Evolutionary conservation across 2,888 invertebrate genomes (phyloP).

Genomic region (Sesia apiformis): DNA sequence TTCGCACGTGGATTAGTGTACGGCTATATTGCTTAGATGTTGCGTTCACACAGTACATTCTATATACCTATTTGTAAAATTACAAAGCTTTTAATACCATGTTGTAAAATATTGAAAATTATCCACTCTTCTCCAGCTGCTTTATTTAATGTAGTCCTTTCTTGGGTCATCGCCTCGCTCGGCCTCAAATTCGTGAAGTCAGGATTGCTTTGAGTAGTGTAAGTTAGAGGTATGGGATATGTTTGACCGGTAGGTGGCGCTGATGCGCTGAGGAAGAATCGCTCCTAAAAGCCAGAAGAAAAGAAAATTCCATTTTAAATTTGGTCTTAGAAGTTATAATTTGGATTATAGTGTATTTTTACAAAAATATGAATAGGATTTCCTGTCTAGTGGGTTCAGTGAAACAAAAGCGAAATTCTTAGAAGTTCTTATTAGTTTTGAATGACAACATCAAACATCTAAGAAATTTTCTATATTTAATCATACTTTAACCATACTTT

Average conservation of each 20-base stretch:
- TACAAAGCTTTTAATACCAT: constrained; percentile 51
- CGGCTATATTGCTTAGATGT: no score
- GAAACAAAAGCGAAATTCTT: no score
- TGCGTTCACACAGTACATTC: no score
- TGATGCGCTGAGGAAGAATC: constrained; percentile 66
- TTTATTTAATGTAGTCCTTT: constrained; percentile 33
- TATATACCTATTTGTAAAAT: no score
- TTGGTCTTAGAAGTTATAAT: neutral
- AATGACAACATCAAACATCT: no score
- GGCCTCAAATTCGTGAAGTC: constrained; percentile 40
- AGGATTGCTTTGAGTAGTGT: constrained; percentile 39
- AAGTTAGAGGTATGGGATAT: constrained; percentile 65
- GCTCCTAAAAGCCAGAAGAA: constrained; percentile 46
- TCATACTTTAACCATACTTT: no score
- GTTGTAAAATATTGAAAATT: constrained; percentile 77
- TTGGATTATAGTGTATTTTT: neutral
- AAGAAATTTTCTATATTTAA: no score
- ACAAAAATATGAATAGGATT: neutral
- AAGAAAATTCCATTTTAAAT: neutral
- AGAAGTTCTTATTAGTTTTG: no score
- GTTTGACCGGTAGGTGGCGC: constrained; percentile 34
- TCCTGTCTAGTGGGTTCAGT: no score
- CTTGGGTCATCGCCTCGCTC: constrained; percentile 58
- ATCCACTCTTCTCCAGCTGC: constrained; percentile 69
- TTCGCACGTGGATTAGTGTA: no score